A percentile compares a stretch with the other conserved stretches of the same genome.
Evolutionary conservation across 2,113 vertebrate genomes (phyloP).

Genomic region (Nestor notabilis): DNA sequence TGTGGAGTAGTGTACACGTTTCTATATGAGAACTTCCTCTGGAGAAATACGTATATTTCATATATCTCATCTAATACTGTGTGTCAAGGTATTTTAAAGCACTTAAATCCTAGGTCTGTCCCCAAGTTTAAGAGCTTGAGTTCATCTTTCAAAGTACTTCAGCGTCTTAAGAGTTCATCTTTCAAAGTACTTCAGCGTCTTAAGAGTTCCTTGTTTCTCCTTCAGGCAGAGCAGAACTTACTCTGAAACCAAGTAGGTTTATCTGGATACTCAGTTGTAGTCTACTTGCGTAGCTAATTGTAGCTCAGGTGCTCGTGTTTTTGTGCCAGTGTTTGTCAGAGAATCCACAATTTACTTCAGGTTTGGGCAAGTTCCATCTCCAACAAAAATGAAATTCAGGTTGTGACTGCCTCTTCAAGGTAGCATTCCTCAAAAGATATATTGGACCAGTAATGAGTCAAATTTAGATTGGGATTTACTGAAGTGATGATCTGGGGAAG

Average conservation of each 20-base stretch:
- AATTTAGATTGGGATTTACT: neutral
- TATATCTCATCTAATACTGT: neutral
- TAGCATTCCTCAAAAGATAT: neutral
- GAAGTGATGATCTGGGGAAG: neutral
- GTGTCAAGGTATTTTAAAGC: neutral
- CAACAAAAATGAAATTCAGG: neutral
- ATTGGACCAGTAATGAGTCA: neutral
- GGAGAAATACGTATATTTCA: neutral
- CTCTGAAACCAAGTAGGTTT: neutral
- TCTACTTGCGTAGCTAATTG: neutral
- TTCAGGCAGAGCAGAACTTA: neutral
- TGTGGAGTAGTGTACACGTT: neutral
- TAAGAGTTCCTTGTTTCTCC: neutral
- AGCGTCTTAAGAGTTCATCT: neutral
- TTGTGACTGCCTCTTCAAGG: neutral
- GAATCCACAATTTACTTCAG: neutral
- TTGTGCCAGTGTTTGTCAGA: neutral
- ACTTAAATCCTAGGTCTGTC: neutral
- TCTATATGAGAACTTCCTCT: neutral
- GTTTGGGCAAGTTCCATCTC: neutral
- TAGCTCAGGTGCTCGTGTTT: neutral
- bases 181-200: neutral
- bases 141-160: neutral
- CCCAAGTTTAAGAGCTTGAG: neutral
- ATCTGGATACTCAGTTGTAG: neutral